Evolutionary conservation across 2,888 invertebrate genomes (phyloP).

Genomic region (Orthosia incerta): DNA sequence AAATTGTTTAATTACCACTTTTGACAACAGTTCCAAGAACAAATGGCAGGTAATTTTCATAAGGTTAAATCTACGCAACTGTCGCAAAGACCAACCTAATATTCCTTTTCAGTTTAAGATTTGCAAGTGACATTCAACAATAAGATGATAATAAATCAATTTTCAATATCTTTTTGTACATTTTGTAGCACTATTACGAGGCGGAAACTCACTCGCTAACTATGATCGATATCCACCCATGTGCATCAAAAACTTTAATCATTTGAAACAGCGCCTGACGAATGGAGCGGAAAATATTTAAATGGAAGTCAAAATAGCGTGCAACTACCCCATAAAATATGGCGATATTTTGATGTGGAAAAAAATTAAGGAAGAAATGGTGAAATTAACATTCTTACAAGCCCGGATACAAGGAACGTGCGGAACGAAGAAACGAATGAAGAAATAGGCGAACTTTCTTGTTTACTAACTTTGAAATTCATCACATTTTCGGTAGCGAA

Average conservation of each 20-base stretch:
- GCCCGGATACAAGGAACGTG: conserved; percentile 83
- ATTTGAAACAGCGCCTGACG: conserved; percentile 86
- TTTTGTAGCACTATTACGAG: neutral
- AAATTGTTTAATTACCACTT: neutral
- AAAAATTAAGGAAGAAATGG: conserved; percentile 68
- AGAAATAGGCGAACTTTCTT: conserved; percentile 74
- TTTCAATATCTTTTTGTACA: neutral
- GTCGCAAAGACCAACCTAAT: neutral
- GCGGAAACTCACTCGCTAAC: conserved; percentile 29
- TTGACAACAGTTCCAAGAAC: too few relatives aligned
- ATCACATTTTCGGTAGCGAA: conserved; percentile 70
- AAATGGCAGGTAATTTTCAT: too few relatives aligned
- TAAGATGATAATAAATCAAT: neutral
- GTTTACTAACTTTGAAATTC: conserved; percentile 80
- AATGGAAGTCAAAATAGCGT: conserved; percentile 89
- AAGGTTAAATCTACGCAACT: neutral
- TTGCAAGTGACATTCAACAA: neutral
- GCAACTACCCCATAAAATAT: conserved; percentile 87
- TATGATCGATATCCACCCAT: conserved; percentile 67
- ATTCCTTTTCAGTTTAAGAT: neutral
- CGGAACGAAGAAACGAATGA: conserved; percentile 77
- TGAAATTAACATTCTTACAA: conserved; percentile 83
- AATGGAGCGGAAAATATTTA: conserved; percentile 90
- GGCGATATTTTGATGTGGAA: conserved; percentile 80
- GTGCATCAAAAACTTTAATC: conserved; percentile 84